Evolutionary conservation across 1,140 invertebrate genomes (phyloP).

Genomic region (Orius insidiosus): DNA sequence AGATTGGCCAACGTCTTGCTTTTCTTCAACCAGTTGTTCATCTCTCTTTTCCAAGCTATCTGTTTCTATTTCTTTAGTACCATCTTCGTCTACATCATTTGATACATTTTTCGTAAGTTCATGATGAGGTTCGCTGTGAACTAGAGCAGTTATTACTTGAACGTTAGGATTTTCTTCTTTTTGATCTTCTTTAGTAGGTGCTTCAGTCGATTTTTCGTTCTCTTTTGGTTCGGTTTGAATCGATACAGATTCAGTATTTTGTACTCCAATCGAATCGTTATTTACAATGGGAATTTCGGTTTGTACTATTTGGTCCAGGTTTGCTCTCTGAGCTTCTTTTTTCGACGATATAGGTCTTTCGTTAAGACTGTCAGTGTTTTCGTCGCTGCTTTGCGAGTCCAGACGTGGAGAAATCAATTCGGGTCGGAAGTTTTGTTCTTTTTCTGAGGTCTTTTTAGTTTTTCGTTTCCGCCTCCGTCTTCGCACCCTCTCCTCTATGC

Average conservation of each 20-base stretch:
- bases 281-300: constrained; percentile 3
- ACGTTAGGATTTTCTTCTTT: constrained; percentile 8
- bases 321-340: constrained; percentile 15
- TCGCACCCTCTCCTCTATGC: constrained; percentile 10
- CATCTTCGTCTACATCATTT: background rate
- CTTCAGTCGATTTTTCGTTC: constrained; percentile 21
- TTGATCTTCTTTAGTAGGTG: constrained; percentile 23
- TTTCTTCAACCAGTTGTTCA: background rate
- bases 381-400: constrained; percentile 9
- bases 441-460: constrained; percentile 22
- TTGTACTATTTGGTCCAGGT: constrained; percentile 6
- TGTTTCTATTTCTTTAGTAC: background rate
- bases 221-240: too few relatives aligned
- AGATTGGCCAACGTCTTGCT: background rate
- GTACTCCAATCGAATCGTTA: background rate
- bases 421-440: constrained; percentile 11
- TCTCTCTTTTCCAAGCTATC: background rate
- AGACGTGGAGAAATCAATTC: constrained; percentile 14
- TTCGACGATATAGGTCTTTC: constrained; percentile 1
- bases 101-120: too few relatives aligned
- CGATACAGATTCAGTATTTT: too few relatives aligned
- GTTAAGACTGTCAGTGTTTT: too few relatives aligned
- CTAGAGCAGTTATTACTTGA: constrained; percentile 12
- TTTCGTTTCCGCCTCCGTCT: constrained; percentile 11
- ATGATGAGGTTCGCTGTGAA: constrained; percentile 3